Evolutionary conservation across 2,113 vertebrate species (phyloP), one percentile per base, ranked within the genome.

Genomic region (Thalassarche chlororhynchos): DNA sequence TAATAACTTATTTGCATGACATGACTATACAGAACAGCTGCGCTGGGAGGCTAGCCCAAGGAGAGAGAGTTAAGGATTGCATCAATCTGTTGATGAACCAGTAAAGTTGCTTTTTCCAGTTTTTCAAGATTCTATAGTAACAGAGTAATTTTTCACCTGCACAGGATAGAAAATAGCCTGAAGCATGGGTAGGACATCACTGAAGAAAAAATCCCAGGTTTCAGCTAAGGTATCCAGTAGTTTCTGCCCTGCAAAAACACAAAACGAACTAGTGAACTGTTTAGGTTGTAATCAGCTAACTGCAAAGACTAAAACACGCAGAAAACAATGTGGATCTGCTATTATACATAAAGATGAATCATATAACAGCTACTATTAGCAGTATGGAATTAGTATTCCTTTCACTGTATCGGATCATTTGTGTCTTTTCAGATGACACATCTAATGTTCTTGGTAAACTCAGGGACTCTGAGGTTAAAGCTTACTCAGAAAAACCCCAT

Each of bases 191-290:
- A 99, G 97, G 96, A 99, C 99, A 62, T 99, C 99, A 34, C 99
- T 99, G 98, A 99, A 99, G 98, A 99, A 99, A 97, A 99, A 99
- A 94, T 99, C 99, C 99, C 99, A 99, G 2, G 99, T 99, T 97
- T 99, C 99, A 5, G 99, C 99, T 98, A 99, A 98, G 1, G 99
- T 99, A 98, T 99, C 99, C 91, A 99, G 97, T 64, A 99, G 98
- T 98, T 99, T 99, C 98, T 99, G 99, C 93, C 99, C 99, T 99
- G 92, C 62, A 97, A 97, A 92, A 96, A 92, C 60, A 96, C 71
- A 88, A 66, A 79, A 86, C 32, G 90, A 96, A 60, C 38, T 10
- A 66, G 61, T 96, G 52, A 95, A 88, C 49, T 2, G 0, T 66
- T 95, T 55, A 70, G 42, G 75, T 32, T 91, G 60, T 47, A 18